Base-by-base conservation (phyloP, 1,140 invertebrate genomes). In the Drosophila takahashii region DNA sequence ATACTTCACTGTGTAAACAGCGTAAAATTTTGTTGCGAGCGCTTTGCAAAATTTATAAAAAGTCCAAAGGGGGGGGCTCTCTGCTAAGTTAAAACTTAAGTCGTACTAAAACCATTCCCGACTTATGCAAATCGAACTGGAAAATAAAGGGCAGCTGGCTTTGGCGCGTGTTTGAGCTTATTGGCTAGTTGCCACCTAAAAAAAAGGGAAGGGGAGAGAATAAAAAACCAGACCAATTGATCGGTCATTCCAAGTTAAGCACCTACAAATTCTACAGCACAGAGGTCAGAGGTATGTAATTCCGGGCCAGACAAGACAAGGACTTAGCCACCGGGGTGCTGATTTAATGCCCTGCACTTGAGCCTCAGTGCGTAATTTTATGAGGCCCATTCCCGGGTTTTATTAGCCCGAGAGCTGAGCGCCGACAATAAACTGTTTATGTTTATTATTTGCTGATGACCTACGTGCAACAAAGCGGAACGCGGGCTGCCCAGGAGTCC, bases 371-470 rank as follows among this genome's bases (percentile, higher is more conserved):
- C 79, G 77, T 84, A 84, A 90, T 90, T 87, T 89, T 89, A 90
- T 80, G 85, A 59, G 77, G 58, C 76, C 80, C 79, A 80, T 89
- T 89, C 50, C 65, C 85, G 74, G 73, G 73, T 89, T 89, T 89
- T 89, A 89, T 89, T 89, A 67, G 85, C 80, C 60, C 77, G 84
- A 79, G 85, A 45, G 80, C 85, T 77, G 84, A 79, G 85, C 48
- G 80, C 85, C 81, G 84, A 84, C 84, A 89, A 90, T 89, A 89
- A 89, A 89, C 85, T 89, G 84, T 89, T 89, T 89, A 89, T 89
- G 84, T 89, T 89, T 89, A 89, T 89, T 89, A 89, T 89, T 89
- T 90, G 85, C 85, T 89, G 84, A 89, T 89, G 84, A 89, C 85
- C 84, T 89, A 89, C 85, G 84, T 89, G 84, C 83, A 79, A 70